Conservation (phyloP, 1,140 invertebrate genomes). For the Psilanteris sp. region DNA sequence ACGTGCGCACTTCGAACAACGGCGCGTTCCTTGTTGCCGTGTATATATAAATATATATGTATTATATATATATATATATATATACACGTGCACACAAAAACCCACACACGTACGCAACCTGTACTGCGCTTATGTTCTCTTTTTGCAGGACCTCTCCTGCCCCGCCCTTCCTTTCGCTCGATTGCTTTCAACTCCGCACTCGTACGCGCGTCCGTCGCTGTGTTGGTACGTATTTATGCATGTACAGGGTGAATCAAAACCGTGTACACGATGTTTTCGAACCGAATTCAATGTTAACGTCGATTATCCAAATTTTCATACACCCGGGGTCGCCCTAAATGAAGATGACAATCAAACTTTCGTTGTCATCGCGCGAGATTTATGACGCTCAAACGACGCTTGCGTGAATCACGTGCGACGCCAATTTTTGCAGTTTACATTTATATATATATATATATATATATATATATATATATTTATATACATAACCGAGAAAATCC, state of each 20-base stretch:
- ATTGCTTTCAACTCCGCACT: constrained; percentile 33
- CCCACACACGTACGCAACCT: constrained; percentile 4
- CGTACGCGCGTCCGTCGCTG: not conserved
- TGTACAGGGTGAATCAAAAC: constrained; percentile 50
- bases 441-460: no score
- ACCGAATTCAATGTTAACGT: constrained; percentile 6
- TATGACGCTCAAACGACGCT: not conserved
- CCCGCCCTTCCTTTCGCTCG: constrained; percentile 45
- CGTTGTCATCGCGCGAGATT: constrained; percentile 7
- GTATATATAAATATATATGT: no score
- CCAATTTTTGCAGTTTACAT: no score
- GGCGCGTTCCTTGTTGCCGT: no score
- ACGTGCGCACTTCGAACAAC: not conserved
- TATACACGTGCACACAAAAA: not conserved
- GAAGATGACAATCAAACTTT: not conserved
- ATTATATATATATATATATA: no score
- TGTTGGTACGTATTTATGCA: constrained; percentile 35
- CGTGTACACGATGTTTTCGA: constrained; percentile 10
- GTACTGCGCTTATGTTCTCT: constrained; percentile 23
- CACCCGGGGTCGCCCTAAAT: not conserved
- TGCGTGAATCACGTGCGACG: not conserved
- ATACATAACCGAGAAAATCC: constrained; percentile 13
- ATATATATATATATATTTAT: no score
- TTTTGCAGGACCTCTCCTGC: constrained; percentile 31
- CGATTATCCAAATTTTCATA: constrained; percentile 20